Evolutionary conservation across 2,888 invertebrate species (phyloP), one percentile per base, ranked within the genome.

Genomic region (Galeruca laticollis): DNA sequence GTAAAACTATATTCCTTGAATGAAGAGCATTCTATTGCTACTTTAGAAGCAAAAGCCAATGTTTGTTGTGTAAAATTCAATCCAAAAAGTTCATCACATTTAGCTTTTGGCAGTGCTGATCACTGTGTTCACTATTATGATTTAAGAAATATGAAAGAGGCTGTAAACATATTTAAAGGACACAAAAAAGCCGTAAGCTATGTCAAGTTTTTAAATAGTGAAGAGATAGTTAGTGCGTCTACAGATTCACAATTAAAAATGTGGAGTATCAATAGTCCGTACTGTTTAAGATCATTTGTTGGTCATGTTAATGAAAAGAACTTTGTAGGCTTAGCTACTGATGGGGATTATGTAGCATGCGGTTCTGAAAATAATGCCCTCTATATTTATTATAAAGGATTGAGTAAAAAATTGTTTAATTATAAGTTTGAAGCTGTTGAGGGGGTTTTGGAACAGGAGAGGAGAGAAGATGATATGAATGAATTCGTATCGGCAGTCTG

Each of bases 71-170:
- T 98, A 15, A 93, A 97, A 83, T 95, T 95, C 84, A 94, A 94
- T 84, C 95, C 95, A 0, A 87, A 90, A 72, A 94, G 93, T 74
- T 92, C 95, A 0, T 94, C 93, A 83, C 94, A 97, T 83, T 88
- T 98, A 70, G 96, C 97, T 1, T 97, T 97, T 86, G 97, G 97
- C 13, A 96, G 96, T n/a, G 97, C 98, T 26, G 97, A 98, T 87
- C 97, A 97, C 85, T 96, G 95, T 87, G 96, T 98, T 63, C 96
- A 98, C 85, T 97, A 97, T 84, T 98, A 97, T 85, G 98, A 98
- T 87, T 88, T 98, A 75, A 88, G 97, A 43, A 92, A 95, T 76
- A 92, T 94, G 81, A 90, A 93, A 69, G 91, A 93, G 74, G 92
- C 97, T 0, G 87, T 97, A 18, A 90, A 91, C 68, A 89, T 96